Evolutionary conservation across 2,888 invertebrate genomes (phyloP).

Genomic region (Gasteruption jaculator): DNA sequence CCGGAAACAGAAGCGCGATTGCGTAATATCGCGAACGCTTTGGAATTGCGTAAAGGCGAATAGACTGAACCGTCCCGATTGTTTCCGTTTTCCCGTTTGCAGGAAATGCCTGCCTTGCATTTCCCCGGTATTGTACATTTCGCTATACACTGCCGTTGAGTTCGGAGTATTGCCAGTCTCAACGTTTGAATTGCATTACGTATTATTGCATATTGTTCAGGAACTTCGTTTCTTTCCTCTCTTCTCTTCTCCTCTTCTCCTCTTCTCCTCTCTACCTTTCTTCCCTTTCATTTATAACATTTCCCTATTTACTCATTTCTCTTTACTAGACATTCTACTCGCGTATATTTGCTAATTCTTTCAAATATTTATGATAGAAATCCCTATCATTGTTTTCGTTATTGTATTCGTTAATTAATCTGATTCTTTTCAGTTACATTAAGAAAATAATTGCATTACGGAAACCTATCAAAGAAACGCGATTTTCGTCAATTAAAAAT

Average conservation of each 20-base stretch:
- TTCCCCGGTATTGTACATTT: conserved; percentile 44
- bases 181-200: conserved; percentile 48
- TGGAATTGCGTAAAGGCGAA: conserved; percentile 46
- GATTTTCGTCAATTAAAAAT: no score
- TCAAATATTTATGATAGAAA: conserved; percentile 27
- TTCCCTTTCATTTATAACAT: conserved; percentile 17
- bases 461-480: no score
- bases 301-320: conserved; percentile 15
- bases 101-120: conserved; percentile 46
- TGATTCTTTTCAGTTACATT: no score
- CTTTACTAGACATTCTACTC: conserved; percentile 22
- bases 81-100: conserved; percentile 33
- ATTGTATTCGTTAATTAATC: no score
- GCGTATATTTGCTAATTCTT: conserved; percentile 27
- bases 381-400: no score
- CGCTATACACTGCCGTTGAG: conserved; percentile 33
- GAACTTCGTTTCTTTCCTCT: conserved; percentile 26
- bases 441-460: no score
- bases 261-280: conserved; percentile 12
- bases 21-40: no score
- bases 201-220: conserved; percentile 49
- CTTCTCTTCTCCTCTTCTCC: conserved; percentile 21
- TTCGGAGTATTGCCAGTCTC: conserved; percentile 44
- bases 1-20: conserved; percentile 10
- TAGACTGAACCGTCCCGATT: conserved; percentile 35